Conservation (phyloP, 2,888 invertebrate species). For the Agapostemon virescens region DNA sequence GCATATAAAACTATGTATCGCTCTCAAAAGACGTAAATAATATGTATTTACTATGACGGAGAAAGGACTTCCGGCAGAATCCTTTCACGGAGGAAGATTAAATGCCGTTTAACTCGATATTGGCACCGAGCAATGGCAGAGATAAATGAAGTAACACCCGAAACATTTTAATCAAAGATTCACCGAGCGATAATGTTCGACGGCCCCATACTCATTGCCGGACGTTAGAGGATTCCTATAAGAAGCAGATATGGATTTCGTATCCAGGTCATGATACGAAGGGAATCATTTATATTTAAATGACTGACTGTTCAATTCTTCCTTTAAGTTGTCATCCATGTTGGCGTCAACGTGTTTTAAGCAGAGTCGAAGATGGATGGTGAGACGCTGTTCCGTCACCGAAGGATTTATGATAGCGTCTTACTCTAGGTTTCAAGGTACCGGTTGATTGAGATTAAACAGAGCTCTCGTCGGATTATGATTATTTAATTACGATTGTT, state of each 20-base stretch:
- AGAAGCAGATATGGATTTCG: background rate
- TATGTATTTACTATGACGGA: background rate
- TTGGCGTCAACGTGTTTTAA: conserved; percentile 1
- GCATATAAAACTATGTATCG: background rate
- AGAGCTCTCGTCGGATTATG: background rate
- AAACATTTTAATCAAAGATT: conserved; percentile 3
- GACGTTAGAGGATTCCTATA: background rate
- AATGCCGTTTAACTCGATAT: background rate
- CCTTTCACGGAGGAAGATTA: background rate
- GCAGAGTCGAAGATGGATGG: background rate
- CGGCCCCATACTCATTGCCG: background rate
- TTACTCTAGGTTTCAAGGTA: background rate
- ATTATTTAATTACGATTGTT: conserved; percentile 10
- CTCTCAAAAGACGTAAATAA: background rate
- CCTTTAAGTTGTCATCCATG: background rate
- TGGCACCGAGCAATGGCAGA: background rate
- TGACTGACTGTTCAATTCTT: background rate
- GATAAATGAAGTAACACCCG: conserved; percentile 1
- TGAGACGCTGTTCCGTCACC: background rate
- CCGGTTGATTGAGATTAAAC: background rate
- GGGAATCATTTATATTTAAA: background rate
- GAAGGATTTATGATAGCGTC: background rate
- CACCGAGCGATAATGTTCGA: background rate
- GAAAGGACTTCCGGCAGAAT: background rate
- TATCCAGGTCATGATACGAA: background rate